Conservation (phyloP, 35 echinoderm and acorn worm genomes). For the Lytechinus variegatus region DNA sequence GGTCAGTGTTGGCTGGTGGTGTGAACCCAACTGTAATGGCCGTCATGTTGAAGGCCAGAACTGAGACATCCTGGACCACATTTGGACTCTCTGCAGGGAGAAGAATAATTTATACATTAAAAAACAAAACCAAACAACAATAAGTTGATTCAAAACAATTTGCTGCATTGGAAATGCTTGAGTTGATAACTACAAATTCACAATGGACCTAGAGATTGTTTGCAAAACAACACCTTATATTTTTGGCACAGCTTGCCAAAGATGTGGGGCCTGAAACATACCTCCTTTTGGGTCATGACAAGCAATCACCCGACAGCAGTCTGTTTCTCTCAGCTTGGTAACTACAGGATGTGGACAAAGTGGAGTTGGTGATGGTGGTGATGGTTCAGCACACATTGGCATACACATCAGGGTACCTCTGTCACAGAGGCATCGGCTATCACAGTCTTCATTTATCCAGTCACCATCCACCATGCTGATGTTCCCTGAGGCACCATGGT, state of each 20-base stretch:
- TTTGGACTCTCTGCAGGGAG: slow-evolving; percentile 88
- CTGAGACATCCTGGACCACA: slow-evolving; percentile 82
- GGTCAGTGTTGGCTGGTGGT: slow-evolving; percentile 74
- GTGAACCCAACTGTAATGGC: slow-evolving; percentile 80
- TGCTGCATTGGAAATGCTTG: too few species aligned
- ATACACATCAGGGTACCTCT: slow-evolving; percentile 80
- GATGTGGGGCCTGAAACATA: slow-evolving; percentile 43
- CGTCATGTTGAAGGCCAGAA: slow-evolving; percentile 76
- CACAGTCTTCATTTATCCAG: slow-evolving; percentile 84
- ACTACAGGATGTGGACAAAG: slow-evolving; percentile 86
- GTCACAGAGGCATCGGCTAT: slow-evolving; percentile 75
- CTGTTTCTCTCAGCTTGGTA: slow-evolving; percentile 74
- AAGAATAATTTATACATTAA: too few species aligned
- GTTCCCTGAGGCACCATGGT: slow-evolving; percentile 59
- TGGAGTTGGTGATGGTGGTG: slow-evolving; percentile 69
- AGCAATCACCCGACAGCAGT: slow-evolving; percentile 85
- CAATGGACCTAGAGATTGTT: not conserved
- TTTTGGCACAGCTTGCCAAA: not conserved
- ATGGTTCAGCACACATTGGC: slow-evolving; percentile 77
- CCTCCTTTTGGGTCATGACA: slow-evolving; percentile 92
- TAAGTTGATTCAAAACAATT: too few species aligned
- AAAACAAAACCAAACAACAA: too few species aligned
- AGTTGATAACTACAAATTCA: not conserved
- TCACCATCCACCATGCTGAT: slow-evolving; percentile 83
- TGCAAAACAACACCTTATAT: not conserved